These are phyloP conservation scores for Oncopodura yosiiana DNA, from an alignment of 1,140 invertebrate genomes.

Conservation along the genomic window DNA sequence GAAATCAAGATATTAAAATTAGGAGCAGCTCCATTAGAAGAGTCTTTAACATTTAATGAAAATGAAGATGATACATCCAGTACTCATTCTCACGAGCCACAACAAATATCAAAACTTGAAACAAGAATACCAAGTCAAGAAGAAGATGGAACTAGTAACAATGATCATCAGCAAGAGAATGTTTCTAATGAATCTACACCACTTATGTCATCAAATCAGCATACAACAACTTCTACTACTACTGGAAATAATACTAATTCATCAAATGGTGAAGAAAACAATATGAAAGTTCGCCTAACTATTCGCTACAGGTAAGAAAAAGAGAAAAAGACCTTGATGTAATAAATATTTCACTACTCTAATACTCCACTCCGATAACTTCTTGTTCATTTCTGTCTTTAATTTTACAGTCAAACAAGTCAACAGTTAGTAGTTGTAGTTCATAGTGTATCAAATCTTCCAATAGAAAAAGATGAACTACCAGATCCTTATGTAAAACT, in stretches of 20 bases:
- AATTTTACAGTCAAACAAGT: slow-evolving; percentile 21
- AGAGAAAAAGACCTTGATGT: slow-evolving; percentile 5
- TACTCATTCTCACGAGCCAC: no score
- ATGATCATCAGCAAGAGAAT: slow-evolving; percentile 1
- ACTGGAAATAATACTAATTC: no score
- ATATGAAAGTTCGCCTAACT: slow-evolving; percentile 32
- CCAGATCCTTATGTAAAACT: slow-evolving; percentile 92
- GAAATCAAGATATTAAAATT: slow-evolving; percentile 24
- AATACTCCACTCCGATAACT: not conserved
- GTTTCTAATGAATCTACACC: not conserved
- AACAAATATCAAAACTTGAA: no score
- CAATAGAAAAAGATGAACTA: slow-evolving; percentile 74
- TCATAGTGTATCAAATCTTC: slow-evolving; percentile 52
- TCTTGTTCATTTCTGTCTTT: slow-evolving; percentile 3
- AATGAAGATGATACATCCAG: slow-evolving; percentile 15
- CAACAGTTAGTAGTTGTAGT: slow-evolving; percentile 31
- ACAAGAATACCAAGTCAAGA: no score
- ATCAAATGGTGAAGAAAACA: no score
- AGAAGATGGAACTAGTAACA: not conserved
- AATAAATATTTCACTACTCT: not conserved
- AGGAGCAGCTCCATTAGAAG: slow-evolving; percentile 4
- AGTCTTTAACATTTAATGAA: not conserved
- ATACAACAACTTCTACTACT: not conserved
- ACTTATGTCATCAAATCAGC: not conserved
- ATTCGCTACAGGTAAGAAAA: slow-evolving; percentile 30